Evolutionary conservation across 2,888 invertebrate species (phyloP), one percentile per base, ranked within the genome.

Genomic region (Melanostoma mellinum): DNA sequence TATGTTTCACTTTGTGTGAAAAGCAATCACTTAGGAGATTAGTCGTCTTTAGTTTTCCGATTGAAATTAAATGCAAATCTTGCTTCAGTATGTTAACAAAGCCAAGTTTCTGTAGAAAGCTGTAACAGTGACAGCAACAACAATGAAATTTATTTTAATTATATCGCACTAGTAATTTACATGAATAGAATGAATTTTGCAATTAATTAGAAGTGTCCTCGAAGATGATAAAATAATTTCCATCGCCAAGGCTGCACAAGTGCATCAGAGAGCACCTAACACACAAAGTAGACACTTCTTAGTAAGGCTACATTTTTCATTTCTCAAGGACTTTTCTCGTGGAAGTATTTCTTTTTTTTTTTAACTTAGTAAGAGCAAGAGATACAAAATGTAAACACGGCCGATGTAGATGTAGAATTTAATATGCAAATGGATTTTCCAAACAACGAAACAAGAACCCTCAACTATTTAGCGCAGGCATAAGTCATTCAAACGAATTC

Each of bases 361-460:
- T 65, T 10, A 58, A 63, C 44, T 61, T 58, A 10, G 20, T 35
- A 35, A 55, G 36, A 72, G 33, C 35, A 53, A 53, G 32, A 30
- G 48, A 48, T 55, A 58, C 8, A 68, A 68, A 77, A 68, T 69
- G 48, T 53, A 72, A 72, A 76, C 71, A 67, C 20, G 46, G 20
- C 44, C 20, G 20, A 20, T 30, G 69, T 63, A 48, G 73, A 58
- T 73, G 73, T 58, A 56, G 53, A 74, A 79, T 84, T 84, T 84
- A 84, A 84, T 84, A 84, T 84, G 84, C 79, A 84, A 84, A 84
- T 84, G 84, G 84, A 79, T 84, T 75, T 84, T 67, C 61, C 71
- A 72, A 84, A 68, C 74, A 84, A 84, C 56, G 53, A 79, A 79
- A 81, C 72, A 76, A 81, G 67, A 68, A 71, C 74, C 74, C 69